Conservation (phyloP, 1,140 invertebrate species). For the Daktulosphaira vitifoliae region DNA sequence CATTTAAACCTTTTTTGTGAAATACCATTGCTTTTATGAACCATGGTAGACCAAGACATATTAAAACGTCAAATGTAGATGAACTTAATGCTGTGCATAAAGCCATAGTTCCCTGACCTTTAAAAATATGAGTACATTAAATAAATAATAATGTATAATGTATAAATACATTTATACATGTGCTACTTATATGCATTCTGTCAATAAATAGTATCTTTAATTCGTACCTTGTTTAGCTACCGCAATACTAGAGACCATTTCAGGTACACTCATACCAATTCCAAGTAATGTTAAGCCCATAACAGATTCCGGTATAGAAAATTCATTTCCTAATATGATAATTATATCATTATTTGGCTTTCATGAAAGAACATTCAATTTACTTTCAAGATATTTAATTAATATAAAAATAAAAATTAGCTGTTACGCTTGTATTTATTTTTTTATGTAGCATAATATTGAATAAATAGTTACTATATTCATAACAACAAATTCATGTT, state of each 20-base stretch:
- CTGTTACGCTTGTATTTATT: too few relatives aligned
- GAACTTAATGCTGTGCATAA: constrained; percentile 48
- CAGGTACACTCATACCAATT: constrained; percentile 75
- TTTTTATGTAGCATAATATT: too few relatives aligned
- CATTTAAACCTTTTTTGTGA: constrained; percentile 32
- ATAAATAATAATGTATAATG: constrained; percentile 5
- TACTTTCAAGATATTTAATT: too few relatives aligned
- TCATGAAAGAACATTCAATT: too few relatives aligned
- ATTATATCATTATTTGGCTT: too few relatives aligned
- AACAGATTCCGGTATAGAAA: constrained; percentile 59
- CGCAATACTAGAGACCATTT: constrained; percentile 71
- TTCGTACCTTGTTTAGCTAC: constrained; percentile 72
- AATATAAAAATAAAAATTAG: too few relatives aligned
- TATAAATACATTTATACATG: too few relatives aligned
- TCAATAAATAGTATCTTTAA: too few relatives aligned
- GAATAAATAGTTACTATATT: too few relatives aligned
- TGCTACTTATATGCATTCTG: too few relatives aligned
- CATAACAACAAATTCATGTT: too few relatives aligned
- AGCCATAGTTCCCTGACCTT: constrained; percentile 48
- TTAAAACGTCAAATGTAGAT: constrained; percentile 48
- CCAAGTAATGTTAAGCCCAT: constrained; percentile 79
- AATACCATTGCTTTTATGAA: constrained; percentile 45
- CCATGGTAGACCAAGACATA: constrained; percentile 49
- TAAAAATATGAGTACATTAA: constrained; percentile 31
- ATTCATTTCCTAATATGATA: constrained; percentile 54